Evolutionary conservation across 2,888 invertebrate genomes (phyloP).

Genomic region (Cantharis lateralis): DNA sequence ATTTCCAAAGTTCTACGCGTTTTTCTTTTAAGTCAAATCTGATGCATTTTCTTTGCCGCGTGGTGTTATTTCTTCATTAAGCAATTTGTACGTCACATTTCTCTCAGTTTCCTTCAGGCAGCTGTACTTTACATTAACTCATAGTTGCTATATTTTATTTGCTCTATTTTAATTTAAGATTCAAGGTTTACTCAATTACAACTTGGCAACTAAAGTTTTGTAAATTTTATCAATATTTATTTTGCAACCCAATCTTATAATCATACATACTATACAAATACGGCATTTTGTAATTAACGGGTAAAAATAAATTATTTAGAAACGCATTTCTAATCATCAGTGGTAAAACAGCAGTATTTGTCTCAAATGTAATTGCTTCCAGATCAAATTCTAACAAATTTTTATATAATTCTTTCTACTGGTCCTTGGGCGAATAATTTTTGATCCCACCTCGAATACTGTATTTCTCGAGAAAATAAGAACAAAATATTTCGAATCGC

Average conservation of each 20-base stretch:
- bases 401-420: no score
- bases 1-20: slow-evolving; percentile 42
- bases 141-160: background rate
- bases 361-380: background rate
- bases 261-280: background rate
- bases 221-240: background rate
- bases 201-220: background rate
- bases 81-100: slow-evolving; percentile 39
- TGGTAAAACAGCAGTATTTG: background rate
- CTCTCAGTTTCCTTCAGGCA: slow-evolving; percentile 24
- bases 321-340: background rate
- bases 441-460: no score
- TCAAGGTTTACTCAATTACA: background rate
- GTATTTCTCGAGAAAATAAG: no score
- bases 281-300: background rate
- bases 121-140: slow-evolving; percentile 37
- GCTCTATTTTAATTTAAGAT: background rate
- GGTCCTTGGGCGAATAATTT: no score
- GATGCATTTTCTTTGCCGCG: slow-evolving; percentile 41
- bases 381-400: background rate
- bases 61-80: slow-evolving; percentile 48
- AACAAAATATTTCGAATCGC: no score
- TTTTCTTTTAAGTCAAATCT: slow-evolving; percentile 44
- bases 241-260: background rate
- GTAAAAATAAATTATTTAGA: background rate